Conservation (phyloP, 2,113 vertebrate species). For the Cepphus grylle region DNA sequence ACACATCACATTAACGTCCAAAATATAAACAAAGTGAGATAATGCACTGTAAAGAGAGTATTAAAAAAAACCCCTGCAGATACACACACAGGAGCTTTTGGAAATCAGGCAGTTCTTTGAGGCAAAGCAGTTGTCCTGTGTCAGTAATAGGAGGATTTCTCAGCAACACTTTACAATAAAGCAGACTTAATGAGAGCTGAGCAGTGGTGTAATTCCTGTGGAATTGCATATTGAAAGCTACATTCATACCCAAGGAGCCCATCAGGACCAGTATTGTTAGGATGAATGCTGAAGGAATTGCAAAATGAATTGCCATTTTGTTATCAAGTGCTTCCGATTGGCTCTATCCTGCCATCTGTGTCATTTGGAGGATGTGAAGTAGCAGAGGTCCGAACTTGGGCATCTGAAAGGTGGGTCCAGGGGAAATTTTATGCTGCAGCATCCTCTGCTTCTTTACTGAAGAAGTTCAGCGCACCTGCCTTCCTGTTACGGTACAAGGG, state of each 20-base stretch:
- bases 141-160: slow-evolving; percentile 72
- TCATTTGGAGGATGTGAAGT: slow-evolving; percentile 53
- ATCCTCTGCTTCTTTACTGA: slow-evolving; percentile 3
- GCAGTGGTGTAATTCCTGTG: slow-evolving; percentile 69
- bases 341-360: slow-evolving; percentile 79
- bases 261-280: slow-evolving; percentile 80
- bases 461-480: background rate
- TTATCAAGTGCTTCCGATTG: slow-evolving; percentile 78
- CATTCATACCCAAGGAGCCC: slow-evolving; percentile 76
- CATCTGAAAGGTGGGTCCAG: slow-evolving; percentile 30
- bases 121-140: slow-evolving; percentile 75
- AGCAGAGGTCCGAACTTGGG: slow-evolving; percentile 65
- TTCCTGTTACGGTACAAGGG: rapidly evolving
- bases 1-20: slow-evolving; percentile 63
- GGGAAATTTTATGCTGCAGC: background rate
- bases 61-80: slow-evolving; percentile 31
- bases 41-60: slow-evolving; percentile 58
- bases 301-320: slow-evolving; percentile 73
- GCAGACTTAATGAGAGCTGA: slow-evolving; percentile 77
- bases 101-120: slow-evolving; percentile 74
- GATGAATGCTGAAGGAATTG: slow-evolving; percentile 80
- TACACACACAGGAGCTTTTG: slow-evolving; percentile 60
- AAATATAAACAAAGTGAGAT: slow-evolving; percentile 75
- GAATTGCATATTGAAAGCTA: slow-evolving; percentile 81
- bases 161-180: slow-evolving; percentile 79